phyloP scores from a whole-genome alignment of 2,113 vertebrate genomes.

The Falcunculus frontatus region DNA sequence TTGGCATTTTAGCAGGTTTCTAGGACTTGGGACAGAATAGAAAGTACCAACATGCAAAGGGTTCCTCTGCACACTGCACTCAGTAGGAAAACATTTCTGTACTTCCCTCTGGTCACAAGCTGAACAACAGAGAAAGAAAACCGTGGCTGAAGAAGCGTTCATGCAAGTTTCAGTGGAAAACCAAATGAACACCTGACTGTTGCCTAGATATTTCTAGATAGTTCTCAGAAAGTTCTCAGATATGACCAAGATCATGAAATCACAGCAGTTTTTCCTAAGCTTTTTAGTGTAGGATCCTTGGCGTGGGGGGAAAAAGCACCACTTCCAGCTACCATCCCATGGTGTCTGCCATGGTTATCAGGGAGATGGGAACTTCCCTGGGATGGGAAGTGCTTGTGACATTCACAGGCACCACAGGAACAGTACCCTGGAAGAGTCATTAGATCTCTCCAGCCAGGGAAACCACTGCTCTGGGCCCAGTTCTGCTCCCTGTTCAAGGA shows the following conservation, averaged over 20 bases:
- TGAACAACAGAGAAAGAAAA: background rate
- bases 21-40: background rate
- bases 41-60: background rate
- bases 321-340: background rate
- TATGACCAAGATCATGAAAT: background rate
- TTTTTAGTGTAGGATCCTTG: background rate
- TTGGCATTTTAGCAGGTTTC: background rate
- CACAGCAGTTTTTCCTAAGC: background rate
- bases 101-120: background rate
- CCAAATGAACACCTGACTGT: background rate
- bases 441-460: accelerated
- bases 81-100: background rate
- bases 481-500: background rate
- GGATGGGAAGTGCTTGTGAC: background rate
- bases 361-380: background rate
- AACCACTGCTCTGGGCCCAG: background rate
- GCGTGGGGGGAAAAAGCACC: background rate
- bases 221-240: background rate
- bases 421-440: background rate
- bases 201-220: background rate
- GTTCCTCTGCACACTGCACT: background rate
- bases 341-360: background rate
- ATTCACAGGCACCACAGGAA: background rate
- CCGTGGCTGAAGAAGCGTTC: background rate
- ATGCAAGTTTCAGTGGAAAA: background rate